A percentile compares a stretch with the other conserved stretches of the same genome.
Conservation (phyloP, 2,113 vertebrate genomes). For the Oryzias curvinotus region DNA sequence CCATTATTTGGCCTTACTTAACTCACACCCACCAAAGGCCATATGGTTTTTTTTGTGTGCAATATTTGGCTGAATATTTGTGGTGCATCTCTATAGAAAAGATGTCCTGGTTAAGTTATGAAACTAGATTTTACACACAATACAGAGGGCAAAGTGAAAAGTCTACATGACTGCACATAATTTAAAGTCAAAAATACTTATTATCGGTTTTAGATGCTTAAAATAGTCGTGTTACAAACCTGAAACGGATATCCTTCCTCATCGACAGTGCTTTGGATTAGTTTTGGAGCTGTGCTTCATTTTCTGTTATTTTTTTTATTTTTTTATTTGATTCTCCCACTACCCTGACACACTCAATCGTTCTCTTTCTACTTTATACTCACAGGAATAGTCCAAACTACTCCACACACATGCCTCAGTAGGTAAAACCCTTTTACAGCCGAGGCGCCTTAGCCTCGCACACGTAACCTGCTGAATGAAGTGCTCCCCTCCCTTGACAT, state of each 20-base stretch:
- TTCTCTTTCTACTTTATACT: conserved; percentile 9
- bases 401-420: conserved; percentile 59
- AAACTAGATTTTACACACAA: too few relatives aligned
- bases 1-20: too few relatives aligned
- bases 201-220: conserved; percentile 4
- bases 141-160: too few relatives aligned
- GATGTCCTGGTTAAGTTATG: too few relatives aligned
- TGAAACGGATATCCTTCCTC: conserved; percentile 34
- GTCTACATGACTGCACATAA: neutral
- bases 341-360: conserved; percentile 21
- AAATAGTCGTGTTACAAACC: conserved; percentile 23
- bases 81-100: too few relatives aligned
- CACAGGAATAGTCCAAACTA: conserved; percentile 52
- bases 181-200: neutral
- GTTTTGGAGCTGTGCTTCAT: conserved; percentile 43
- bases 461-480: conserved; percentile 67
- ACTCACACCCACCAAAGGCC: too few relatives aligned
- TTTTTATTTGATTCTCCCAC: conserved; percentile 11
- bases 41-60: too few relatives aligned
- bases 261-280: conserved; percentile 52
- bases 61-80: too few relatives aligned
- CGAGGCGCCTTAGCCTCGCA: conserved; percentile 38
- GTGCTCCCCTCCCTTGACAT: conserved; percentile 71
- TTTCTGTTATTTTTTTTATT: conserved; percentile 24
- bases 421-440: conserved; percentile 61